A percentile compares a stretch with the other conserved stretches of the same genome.
Evolutionary conservation across 2,888 invertebrate genomes (phyloP).

Genomic region (Cistogaster globosa): DNA sequence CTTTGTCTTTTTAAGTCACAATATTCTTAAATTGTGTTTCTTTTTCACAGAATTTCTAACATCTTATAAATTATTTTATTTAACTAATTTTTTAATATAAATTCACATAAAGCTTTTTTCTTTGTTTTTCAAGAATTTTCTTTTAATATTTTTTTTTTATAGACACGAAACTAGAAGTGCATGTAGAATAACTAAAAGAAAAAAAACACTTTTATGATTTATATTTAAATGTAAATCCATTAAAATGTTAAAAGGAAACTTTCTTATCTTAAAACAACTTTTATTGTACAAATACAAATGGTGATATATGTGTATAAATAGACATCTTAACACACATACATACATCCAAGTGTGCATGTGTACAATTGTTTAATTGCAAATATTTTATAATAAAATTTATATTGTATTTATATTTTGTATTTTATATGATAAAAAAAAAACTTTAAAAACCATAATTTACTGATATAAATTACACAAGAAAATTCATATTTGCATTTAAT

Average conservation of each 20-base stretch:
- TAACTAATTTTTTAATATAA: conserved; percentile 43
- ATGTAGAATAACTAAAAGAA: conserved; percentile 10
- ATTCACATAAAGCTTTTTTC: conserved; percentile 14
- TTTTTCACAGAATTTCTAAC: conserved; percentile 16
- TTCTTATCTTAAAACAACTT: conserved; percentile 64
- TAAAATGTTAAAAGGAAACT: conserved; percentile 66
- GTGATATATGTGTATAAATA: not conserved
- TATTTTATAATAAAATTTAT: conserved; percentile 45
- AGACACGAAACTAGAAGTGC: not conserved
- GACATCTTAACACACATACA: not conserved
- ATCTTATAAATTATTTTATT: conserved; percentile 58
- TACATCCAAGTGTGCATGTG: not conserved
- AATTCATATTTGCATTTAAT: conserved; percentile 65
- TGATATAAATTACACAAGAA: conserved; percentile 66
- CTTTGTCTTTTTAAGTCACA: not conserved
- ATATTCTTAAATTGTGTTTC: not conserved
- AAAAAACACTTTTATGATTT: conserved; percentile 62
- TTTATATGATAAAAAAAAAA: conserved; percentile 53
- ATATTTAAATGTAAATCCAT: conserved; percentile 69
- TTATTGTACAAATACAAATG: conserved; percentile 42
- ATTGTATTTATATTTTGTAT: conserved; percentile 42
- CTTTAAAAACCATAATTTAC: conserved; percentile 65
- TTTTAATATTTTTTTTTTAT: conserved; percentile 4
- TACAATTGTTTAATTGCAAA: conserved; percentile 35
- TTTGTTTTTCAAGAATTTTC: conserved; percentile 11